Conservation (phyloP, 2,113 vertebrate species). For the human (Homo sapiens) region GRCh38 chr6:33072501-33073000, state of each 20-base stretch:
- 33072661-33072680: not conserved
- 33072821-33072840: not conserved
- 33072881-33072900: not conserved
- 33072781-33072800: not conserved
- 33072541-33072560: not conserved
- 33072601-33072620: not conserved
- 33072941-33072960: not conserved
- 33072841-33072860: not conserved
- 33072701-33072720: not conserved
- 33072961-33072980: not conserved
- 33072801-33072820: too few relatives aligned
- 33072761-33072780: too few relatives aligned
- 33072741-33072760: not conserved
- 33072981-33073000: not conserved
- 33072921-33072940: not conserved
- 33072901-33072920: not conserved
- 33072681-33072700: not conserved
- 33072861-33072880: not conserved
- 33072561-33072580: rapidly evolving
- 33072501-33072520: not conserved
- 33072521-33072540: not conserved
- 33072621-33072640: not conserved
- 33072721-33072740: not conserved
- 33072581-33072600: not conserved
- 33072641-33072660: not conserved